These are phyloP conservation scores for Athalia cordata DNA, from an alignment of 2,888 invertebrate species.

Conservation along the genomic window DNA sequence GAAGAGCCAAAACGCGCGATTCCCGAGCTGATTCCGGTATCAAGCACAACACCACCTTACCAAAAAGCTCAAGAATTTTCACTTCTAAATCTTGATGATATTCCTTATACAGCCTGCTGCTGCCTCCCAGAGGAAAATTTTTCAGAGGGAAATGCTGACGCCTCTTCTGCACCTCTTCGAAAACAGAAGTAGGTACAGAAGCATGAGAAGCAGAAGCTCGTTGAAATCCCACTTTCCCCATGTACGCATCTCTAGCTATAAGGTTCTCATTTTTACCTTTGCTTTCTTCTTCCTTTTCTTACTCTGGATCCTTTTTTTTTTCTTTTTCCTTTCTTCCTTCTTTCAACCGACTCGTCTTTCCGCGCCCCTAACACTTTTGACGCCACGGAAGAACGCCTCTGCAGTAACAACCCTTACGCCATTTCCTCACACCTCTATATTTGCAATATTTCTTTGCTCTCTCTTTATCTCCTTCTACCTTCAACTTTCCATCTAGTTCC, in stretches of 20 bases:
- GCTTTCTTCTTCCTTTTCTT: neutral
- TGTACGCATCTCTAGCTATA: neutral
- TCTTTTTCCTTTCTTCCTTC: neutral
- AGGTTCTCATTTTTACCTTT: neutral
- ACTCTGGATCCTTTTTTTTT: neutral
- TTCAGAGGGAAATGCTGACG: slow-evolving; percentile 18
- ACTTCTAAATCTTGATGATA: no score
- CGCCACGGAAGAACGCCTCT: slow-evolving; percentile 25
- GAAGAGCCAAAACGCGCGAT: no score
- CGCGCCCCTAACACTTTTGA: neutral
- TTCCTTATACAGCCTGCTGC: no score
- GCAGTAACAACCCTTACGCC: slow-evolving; percentile 23
- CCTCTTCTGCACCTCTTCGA: neutral
- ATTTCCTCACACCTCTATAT: neutral
- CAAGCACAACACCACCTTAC: no score
- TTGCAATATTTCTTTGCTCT: no score
- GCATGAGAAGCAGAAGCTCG: neutral
- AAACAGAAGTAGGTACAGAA: no score
- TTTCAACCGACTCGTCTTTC: neutral
- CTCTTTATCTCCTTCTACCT: no score
- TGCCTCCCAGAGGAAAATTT: no score
- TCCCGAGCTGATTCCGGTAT: no score
- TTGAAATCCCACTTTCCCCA: slow-evolving; percentile 7
- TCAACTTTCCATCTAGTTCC: no score
- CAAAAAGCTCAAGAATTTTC: no score